Evolutionary conservation across 2,888 invertebrate species (phyloP).

Genomic region (Yponomeuta sedellus): DNA sequence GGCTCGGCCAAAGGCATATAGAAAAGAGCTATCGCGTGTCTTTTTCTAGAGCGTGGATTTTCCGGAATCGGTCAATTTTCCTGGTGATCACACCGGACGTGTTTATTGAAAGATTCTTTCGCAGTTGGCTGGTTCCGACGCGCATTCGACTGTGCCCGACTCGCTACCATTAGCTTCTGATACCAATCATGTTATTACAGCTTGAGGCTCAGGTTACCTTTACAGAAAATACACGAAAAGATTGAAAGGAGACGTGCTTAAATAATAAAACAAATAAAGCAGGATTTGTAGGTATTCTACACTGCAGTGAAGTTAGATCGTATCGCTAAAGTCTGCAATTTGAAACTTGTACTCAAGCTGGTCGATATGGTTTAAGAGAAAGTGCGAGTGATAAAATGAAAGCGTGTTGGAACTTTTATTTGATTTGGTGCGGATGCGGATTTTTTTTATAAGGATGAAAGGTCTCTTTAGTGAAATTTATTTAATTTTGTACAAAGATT

Average conservation of each 20-base stretch:
- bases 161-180: conserved; percentile 24
- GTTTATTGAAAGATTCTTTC: conserved; percentile 73
- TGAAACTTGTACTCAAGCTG: not conserved
- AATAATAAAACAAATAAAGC: not conserved
- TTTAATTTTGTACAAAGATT: too few species aligned
- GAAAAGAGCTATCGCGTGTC: conserved; percentile 63
- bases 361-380: not conserved
- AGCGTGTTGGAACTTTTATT: too few species aligned
- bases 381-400: not conserved
- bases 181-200: conserved; percentile 1
- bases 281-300: not conserved
- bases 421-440: too few species aligned
- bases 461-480: too few species aligned
- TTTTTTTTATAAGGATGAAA: too few species aligned
- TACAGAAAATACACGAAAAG: too few species aligned
- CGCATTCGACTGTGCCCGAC: conserved; percentile 40
- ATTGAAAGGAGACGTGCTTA: too few species aligned
- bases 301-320: not conserved
- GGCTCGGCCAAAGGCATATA: conserved; percentile 60
- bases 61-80: conserved; percentile 73
- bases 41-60: conserved; percentile 66
- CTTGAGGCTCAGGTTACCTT: not conserved
- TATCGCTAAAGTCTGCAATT: not conserved
- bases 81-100: conserved; percentile 61
- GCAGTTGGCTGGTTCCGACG: conserved; percentile 54